Evolutionary conservation across 2,113 vertebrate genomes (phyloP).

Genomic region (Aldabrachelys gigantea): DNA sequence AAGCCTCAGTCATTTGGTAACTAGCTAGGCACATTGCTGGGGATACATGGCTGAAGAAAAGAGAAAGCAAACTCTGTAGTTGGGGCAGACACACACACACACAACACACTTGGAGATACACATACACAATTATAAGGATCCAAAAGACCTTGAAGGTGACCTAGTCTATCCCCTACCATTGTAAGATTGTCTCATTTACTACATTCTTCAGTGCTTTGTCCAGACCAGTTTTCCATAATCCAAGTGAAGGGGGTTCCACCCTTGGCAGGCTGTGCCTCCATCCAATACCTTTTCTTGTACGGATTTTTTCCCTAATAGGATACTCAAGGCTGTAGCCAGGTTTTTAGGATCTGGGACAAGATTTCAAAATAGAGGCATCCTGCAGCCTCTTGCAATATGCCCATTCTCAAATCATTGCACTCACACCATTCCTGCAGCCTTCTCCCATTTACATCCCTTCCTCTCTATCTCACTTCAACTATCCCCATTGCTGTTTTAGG

Average conservation of each 20-base stretch:
- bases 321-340: not conserved
- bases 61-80: not conserved
- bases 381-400: not conserved
- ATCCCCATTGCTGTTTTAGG: not conserved
- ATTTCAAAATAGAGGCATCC: not conserved
- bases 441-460: not conserved
- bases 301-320: not conserved
- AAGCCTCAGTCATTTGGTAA: not conserved
- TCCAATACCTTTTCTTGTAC: not conserved
- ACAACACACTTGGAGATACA: not conserved
- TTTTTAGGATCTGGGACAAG: rapidly evolving
- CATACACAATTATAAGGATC: not conserved
- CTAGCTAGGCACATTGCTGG: not conserved
- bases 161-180: not conserved
- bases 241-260: not conserved
- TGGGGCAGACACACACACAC: not conserved
- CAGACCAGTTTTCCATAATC: not conserved
- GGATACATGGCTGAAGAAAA: not conserved
- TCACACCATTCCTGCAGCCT: not conserved
- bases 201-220: not conserved
- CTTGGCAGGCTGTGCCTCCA: not conserved
- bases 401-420: not conserved
- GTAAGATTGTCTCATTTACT: not conserved
- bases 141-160: not conserved
- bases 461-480: not conserved